Evolutionary conservation across 37 sponge, comb jelly and placozoan species (phyloP).

Genomic region (Hexactinellida sp.): DNA sequence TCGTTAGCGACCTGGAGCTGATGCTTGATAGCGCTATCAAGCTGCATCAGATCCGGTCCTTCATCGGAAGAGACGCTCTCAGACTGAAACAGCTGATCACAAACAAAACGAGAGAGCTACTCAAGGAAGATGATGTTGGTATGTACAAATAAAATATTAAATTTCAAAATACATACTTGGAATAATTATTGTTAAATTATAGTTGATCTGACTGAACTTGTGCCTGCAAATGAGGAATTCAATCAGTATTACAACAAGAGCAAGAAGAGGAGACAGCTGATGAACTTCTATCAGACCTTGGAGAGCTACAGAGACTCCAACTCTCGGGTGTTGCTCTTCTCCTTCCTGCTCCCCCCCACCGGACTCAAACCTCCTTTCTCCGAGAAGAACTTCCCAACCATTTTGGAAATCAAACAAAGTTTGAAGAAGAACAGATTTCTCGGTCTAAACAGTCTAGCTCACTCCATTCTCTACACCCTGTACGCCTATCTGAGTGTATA

Average conservation of each 20-base stretch:
- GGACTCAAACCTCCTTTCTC: background rate
- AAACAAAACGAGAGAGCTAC: background rate
- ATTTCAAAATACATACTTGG: background rate
- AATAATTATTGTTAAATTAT: background rate
- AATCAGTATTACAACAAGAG: background rate
- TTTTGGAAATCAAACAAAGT: background rate
- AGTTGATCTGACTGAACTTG: background rate
- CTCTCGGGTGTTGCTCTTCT: background rate
- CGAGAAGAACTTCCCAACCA: background rate
- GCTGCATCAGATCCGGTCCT: background rate
- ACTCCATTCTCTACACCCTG: background rate
- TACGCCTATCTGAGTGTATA: background rate
- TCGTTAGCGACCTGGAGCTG: background rate
- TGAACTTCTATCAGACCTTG: background rate
- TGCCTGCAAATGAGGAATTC: background rate
- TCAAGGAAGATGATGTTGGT: background rate
- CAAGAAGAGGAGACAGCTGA: background rate
- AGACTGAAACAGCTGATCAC: background rate
- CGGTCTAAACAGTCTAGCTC: background rate
- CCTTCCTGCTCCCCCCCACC: background rate
- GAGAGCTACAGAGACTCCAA: background rate
- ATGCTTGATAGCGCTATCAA: background rate
- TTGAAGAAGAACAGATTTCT: background rate
- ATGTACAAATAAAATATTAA: background rate
- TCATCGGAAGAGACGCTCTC: background rate